A percentile compares a stretch with the other conserved stretches of the same genome.
Conservation (phyloP, 2,113 vertebrate genomes). For the Phylloscopus whistleri region DNA sequence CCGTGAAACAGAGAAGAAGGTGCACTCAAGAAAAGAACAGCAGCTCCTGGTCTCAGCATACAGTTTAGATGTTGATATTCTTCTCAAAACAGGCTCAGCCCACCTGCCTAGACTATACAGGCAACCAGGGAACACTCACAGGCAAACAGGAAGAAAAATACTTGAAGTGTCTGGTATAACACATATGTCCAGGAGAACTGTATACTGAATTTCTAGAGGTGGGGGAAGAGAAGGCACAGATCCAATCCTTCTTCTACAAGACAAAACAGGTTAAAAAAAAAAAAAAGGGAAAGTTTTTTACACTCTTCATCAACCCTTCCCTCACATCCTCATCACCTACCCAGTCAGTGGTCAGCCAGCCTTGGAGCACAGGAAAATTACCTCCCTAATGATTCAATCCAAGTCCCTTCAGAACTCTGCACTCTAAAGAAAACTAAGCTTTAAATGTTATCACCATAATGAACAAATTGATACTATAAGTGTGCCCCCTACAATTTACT, state of each 20-base stretch:
- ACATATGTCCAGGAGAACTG: neutral
- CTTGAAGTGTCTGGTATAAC: neutral
- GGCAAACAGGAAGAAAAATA: neutral
- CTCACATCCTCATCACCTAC: neutral
- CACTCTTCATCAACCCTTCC: neutral
- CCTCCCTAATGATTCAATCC: neutral
- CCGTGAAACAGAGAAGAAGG: neutral
- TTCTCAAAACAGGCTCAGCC: neutral
- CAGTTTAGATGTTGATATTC: neutral
- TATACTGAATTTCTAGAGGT: neutral
- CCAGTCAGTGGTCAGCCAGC: neutral
- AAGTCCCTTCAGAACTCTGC: neutral
- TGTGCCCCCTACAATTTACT: neutral
- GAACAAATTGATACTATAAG: neutral
- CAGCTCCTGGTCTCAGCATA: neutral
- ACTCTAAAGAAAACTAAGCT: neutral
- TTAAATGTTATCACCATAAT: neutral
- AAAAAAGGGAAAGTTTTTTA: neutral
- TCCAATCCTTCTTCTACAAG: neutral
- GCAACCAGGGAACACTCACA: neutral
- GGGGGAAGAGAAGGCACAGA: neutral
- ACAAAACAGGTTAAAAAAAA: neutral
- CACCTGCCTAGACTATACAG: neutral
- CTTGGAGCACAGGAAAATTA: neutral
- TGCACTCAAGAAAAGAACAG: neutral